phyloP scores from a whole-genome alignment of 2,888 invertebrate species.

The Lasiommata megera region DNA sequence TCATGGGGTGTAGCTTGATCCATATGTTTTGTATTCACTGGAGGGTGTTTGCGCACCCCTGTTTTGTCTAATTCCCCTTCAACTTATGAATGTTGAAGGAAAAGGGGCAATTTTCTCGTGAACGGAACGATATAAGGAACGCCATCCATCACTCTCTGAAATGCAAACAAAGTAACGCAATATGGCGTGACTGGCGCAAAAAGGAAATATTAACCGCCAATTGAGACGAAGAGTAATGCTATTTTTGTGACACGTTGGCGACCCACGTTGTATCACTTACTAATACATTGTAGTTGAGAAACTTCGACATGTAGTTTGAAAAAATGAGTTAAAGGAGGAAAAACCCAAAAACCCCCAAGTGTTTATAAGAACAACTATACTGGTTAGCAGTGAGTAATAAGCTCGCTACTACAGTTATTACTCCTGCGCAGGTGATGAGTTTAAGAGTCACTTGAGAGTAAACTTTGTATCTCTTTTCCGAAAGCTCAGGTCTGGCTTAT shows the following conservation, averaged over 20 bases:
- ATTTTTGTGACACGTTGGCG: neutral
- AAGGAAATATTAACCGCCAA: conserved; percentile 9
- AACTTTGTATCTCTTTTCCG: too few species aligned
- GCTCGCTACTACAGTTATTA: too few species aligned
- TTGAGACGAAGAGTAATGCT: conserved; percentile 9
- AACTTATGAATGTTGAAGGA: neutral
- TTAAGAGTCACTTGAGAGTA: too few species aligned
- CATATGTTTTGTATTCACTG: too few species aligned
- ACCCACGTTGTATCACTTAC: neutral
- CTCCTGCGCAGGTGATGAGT: too few species aligned
- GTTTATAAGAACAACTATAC: too few species aligned
- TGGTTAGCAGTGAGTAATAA: too few species aligned
- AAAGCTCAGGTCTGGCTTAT: too few species aligned
- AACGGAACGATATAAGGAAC: neutral
- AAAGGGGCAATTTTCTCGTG: conserved; percentile 1
- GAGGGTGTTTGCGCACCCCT: neutral
- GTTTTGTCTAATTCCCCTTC: neutral
- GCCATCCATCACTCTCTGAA: conserved; percentile 8
- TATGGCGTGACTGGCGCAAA: conserved; percentile 4
- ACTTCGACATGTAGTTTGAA: neutral
- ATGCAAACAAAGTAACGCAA: conserved; percentile 8
- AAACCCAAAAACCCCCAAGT: too few species aligned
- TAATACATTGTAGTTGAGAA: neutral
- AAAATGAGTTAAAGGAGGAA: neutral
- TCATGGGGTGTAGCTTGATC: too few species aligned